These are phyloP conservation scores for Mystacornis crossleyi DNA, from an alignment of 2,113 vertebrate species.

Conservation along the genomic window DNA sequence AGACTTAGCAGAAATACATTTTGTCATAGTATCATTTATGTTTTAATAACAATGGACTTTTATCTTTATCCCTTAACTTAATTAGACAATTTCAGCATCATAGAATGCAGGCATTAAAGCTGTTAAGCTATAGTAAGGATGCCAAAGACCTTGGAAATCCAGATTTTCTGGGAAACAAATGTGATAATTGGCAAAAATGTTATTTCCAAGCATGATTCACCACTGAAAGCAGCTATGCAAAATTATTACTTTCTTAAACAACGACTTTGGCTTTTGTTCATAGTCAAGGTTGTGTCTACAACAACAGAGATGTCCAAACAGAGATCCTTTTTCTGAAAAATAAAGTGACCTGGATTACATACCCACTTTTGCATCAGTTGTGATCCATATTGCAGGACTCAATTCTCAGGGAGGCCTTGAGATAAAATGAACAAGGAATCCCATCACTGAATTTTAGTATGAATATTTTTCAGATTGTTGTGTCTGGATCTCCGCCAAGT, in stretches of 20 bases:
- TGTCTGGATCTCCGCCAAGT: constrained; percentile 18
- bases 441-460: not conserved
- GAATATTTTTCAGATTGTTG: constrained; percentile 7
- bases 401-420: not conserved
- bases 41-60: not conserved
- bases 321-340: not conserved
- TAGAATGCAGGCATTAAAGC: not conserved
- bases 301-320: not conserved
- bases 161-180: not conserved
- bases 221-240: not conserved
- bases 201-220: not conserved
- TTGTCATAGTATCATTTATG: not conserved
- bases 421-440: constrained; percentile 33
- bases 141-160: not conserved
- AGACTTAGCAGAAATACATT: not conserved
- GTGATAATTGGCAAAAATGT: not conserved
- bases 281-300: not conserved
- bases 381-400: not conserved
- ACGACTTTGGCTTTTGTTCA: not conserved
- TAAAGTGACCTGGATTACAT: not conserved
- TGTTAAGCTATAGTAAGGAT: not conserved
- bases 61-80: not conserved
- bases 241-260: not conserved
- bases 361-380: not conserved
- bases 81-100: not conserved